Evolutionary conservation across 2,113 vertebrate genomes (phyloP).

Genomic region (Sinocyclocheilus grahami): DNA sequence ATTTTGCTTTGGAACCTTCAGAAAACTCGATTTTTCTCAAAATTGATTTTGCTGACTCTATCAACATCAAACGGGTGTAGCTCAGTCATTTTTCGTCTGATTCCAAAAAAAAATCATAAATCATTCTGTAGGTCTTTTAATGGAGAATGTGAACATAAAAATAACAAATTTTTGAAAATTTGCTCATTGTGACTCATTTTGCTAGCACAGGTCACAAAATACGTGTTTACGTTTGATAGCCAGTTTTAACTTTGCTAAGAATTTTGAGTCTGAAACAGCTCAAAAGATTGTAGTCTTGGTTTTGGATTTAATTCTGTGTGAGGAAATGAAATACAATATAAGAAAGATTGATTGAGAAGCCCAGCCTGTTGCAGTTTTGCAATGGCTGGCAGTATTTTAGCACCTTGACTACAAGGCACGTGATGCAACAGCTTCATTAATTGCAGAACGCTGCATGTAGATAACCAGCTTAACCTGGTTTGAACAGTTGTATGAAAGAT

Average conservation of each 20-base stretch:
- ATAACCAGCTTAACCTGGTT: background rate
- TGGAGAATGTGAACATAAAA: no score
- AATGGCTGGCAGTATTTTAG: background rate
- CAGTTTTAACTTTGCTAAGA: background rate
- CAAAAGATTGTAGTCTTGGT: background rate
- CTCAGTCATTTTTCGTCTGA: no score
- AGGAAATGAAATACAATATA: background rate
- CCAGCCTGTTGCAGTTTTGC: background rate
- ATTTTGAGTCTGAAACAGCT: background rate
- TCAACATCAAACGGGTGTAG: no score
- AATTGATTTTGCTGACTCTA: no score
- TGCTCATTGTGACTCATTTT: no score
- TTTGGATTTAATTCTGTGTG: background rate
- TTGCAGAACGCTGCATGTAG: background rate
- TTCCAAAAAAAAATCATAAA: no score
- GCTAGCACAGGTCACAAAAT: no score
- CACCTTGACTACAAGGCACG: background rate
- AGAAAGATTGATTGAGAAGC: background rate
- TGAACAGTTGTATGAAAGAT: background rate
- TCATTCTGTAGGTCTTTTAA: no score
- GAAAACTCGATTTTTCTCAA: no score
- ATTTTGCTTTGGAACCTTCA: no score
- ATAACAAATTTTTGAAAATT: no score
- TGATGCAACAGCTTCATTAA: background rate
- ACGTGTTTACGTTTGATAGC: background rate